phyloP scores from a whole-genome alignment of 2,888 invertebrate genomes.

The Cyaniris semiargus region DNA sequence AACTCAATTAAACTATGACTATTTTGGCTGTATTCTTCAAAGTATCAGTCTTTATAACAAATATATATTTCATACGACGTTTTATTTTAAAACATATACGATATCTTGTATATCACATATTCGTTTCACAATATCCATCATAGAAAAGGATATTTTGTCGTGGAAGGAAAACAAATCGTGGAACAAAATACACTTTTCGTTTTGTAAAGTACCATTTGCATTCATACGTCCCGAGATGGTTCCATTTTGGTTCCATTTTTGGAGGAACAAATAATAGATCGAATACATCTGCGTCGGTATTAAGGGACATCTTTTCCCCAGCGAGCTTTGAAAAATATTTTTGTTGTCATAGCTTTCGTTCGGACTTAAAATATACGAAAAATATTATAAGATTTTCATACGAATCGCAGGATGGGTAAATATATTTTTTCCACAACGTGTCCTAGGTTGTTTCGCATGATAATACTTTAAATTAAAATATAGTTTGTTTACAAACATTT shows the following conservation, averaged over 20 bases:
- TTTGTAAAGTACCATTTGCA: constrained; percentile 64
- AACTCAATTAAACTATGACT: no score
- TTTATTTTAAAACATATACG: background rate
- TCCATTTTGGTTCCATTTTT: constrained; percentile 67
- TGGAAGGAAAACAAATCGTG: constrained; percentile 61
- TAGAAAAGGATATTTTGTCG: constrained; percentile 55
- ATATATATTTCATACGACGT: background rate
- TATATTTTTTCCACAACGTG: background rate
- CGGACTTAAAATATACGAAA: constrained; percentile 32
- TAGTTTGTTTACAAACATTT: background rate
- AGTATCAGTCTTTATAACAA: background rate
- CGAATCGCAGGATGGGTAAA: background rate
- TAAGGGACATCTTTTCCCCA: constrained; percentile 77
- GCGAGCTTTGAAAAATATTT: constrained; percentile 74
- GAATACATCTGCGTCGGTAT: constrained; percentile 72
- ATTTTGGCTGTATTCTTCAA: background rate
- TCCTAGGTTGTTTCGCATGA: background rate
- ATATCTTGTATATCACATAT: background rate
- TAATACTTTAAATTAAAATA: background rate
- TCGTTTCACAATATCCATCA: constrained; percentile 56
- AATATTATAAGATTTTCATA: background rate
- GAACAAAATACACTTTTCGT: constrained; percentile 53
- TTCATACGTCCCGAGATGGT: constrained; percentile 64
- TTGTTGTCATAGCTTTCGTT: constrained; percentile 69
- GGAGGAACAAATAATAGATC: constrained; percentile 74